Evolutionary conservation across 2,888 invertebrate species (phyloP).

Genomic region (Agriopis marginaria): DNA sequence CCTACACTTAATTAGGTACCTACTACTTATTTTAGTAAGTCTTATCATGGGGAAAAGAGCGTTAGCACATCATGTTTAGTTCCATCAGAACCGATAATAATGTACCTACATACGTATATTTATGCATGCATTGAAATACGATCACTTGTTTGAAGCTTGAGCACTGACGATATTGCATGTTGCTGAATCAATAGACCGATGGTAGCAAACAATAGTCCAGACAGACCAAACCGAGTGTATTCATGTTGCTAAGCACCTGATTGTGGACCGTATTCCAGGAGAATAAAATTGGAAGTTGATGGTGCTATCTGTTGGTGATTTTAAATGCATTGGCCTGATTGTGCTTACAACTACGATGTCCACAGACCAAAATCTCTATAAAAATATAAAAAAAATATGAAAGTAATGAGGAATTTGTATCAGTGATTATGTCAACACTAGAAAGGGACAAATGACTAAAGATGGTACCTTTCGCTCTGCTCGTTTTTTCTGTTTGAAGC

Average conservation of each 20-base stretch:
- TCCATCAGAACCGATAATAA: background rate
- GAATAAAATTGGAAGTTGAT: slow-evolving; percentile 2
- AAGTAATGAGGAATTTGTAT: no score
- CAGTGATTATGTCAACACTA: no score
- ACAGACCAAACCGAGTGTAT: slow-evolving; percentile 54
- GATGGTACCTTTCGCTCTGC: no score
- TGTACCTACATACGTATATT: background rate
- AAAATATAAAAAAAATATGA: no score
- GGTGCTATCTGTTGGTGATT: slow-evolving; percentile 10
- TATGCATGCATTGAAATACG: background rate
- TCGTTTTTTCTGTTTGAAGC: no score
- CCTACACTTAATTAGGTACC: background rate
- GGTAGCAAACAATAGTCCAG: slow-evolving; percentile 57
- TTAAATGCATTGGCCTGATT: slow-evolving; percentile 8
- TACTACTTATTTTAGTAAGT: background rate
- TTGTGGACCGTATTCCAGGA: slow-evolving; percentile 3
- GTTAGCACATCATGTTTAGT: background rate
- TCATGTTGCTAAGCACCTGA: slow-evolving; percentile 42
- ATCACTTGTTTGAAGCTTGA: slow-evolving; percentile 15
- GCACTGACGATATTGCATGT: slow-evolving; percentile 41
- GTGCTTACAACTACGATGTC: background rate
- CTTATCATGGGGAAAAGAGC: background rate
- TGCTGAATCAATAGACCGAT: slow-evolving; percentile 76
- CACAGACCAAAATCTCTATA: background rate
- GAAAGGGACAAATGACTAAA: no score